A percentile compares a stretch with the other conserved stretches of the same genome.
Conservation (phyloP, 2,888 invertebrate species). For the Synergus laeviventris region DNA sequence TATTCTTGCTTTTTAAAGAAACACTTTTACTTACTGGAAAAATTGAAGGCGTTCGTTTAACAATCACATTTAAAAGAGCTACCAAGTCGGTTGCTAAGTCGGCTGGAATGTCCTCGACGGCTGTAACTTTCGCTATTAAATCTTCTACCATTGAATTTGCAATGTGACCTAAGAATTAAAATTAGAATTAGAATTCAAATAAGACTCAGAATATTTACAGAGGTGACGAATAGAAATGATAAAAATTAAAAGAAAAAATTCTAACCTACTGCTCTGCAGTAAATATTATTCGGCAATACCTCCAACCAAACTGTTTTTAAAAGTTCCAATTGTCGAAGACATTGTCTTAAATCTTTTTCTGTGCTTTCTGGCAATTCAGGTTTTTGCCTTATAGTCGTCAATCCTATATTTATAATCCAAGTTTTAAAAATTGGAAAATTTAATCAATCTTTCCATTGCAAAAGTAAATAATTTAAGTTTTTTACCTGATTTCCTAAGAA, state of each 20-base stretch:
- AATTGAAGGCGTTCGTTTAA: conserved; percentile 84
- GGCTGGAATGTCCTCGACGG: conserved; percentile 91
- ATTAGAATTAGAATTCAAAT: background rate
- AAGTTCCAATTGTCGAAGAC: conserved; percentile 88
- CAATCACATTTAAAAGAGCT: conserved; percentile 85
- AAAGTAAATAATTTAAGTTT: conserved; percentile 36
- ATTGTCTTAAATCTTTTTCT: conserved; percentile 88
- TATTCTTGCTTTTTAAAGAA: background rate
- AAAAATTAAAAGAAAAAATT: conserved; percentile 56
- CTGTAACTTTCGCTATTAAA: conserved; percentile 82
- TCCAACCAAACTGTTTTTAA: conserved; percentile 92
- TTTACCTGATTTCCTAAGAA: conserved; percentile 85
- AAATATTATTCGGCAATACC: conserved; percentile 87
- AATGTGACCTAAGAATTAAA: conserved; percentile 78
- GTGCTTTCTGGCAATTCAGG: conserved; percentile 80
- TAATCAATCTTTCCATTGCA: background rate
- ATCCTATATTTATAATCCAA: conserved; percentile 72
- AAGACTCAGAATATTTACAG: background rate
- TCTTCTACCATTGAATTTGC: conserved; percentile 83
- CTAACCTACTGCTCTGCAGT: conserved; percentile 83
- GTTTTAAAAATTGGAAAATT: background rate
- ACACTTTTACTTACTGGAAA: conserved; percentile 80
- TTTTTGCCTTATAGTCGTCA: conserved; percentile 75
- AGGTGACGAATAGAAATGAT: too few relatives aligned
- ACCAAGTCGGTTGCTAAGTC: conserved; percentile 88